Percentiles rank a stretch among this genome's conserved stretches.
Evolutionary conservation across 2,797 vertebrate species (phyloP).

Genomic region (Sebastes minor): DNA sequence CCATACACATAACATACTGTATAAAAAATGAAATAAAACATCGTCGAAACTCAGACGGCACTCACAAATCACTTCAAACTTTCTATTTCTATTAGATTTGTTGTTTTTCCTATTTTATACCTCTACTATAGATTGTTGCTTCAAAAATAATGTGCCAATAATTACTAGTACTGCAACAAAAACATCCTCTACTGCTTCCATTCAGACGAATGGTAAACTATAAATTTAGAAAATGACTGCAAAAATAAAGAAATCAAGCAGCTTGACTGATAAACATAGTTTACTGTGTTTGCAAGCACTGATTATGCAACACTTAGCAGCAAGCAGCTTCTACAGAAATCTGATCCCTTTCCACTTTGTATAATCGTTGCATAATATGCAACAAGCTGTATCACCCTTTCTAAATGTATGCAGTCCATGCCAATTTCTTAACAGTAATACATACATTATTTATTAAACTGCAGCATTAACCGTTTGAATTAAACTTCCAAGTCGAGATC

Average conservation of each 20-base stretch:
- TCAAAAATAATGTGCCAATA: background rate
- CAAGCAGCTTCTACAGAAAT: background rate
- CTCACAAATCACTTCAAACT: background rate
- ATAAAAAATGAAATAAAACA: background rate
- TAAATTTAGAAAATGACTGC: background rate
- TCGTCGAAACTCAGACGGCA: conserved; percentile 1
- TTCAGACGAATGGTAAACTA: background rate
- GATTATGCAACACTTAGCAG: background rate
- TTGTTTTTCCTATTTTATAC: background rate
- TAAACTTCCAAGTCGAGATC: conserved; percentile 19
- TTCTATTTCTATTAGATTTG: background rate
- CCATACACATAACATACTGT: background rate
- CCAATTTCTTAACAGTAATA: conserved; percentile 25
- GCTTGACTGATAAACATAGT: background rate
- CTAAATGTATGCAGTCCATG: background rate
- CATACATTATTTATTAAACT: conserved; percentile 41
- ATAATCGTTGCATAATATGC: conserved; percentile 3
- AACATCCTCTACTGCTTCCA: background rate
- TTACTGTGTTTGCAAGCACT: background rate
- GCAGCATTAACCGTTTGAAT: conserved; percentile 25
- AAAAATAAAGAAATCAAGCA: background rate
- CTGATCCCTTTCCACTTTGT: conserved; percentile 1
- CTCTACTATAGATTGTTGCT: background rate
- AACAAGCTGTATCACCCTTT: conserved; percentile 21
- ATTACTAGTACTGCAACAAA: background rate